These are phyloP conservation scores for Bimastos eiseni DNA, from an alignment of 2,888 invertebrate species.

Conservation along the genomic window DNA sequence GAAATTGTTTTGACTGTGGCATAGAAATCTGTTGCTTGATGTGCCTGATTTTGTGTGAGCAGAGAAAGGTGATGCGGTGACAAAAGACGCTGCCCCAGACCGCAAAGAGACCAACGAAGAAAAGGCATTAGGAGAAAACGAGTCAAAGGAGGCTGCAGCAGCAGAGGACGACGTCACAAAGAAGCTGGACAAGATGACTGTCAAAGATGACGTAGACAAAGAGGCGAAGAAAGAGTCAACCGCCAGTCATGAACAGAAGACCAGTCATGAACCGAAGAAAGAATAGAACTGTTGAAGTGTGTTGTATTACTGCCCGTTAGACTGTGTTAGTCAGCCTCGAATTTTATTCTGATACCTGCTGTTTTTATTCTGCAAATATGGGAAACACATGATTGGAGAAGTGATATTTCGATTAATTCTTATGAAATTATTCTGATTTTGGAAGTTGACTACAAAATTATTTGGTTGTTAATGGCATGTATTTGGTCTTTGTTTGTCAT, in stretches of 20 bases:
- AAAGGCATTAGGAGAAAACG: conserved; percentile 24
- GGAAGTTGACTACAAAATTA: not conserved
- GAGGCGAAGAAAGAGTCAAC: not conserved
- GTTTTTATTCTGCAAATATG: conserved; percentile 9
- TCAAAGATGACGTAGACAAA: not conserved
- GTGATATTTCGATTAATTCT: not conserved
- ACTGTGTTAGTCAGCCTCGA: not conserved
- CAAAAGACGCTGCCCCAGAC: not conserved
- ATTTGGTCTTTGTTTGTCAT: not conserved
- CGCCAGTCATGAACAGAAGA: no score
- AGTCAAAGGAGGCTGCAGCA: conserved; percentile 8
- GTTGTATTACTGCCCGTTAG: not conserved
- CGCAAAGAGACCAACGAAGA: not conserved
- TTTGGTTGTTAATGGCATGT: not conserved
- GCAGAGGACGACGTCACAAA: not conserved
- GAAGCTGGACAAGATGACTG: conserved; percentile 15
- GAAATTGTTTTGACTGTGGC: not conserved
- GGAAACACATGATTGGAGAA: not conserved
- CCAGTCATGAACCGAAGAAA: not conserved
- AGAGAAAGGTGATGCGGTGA: conserved; percentile 25
- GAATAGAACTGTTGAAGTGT: not conserved
- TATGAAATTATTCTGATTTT: not conserved
- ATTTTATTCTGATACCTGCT: not conserved
- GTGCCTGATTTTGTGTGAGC: not conserved
- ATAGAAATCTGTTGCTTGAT: not conserved